Conservation (phyloP, 2,888 invertebrate species). For the Drosophila maculinotata region DNA sequence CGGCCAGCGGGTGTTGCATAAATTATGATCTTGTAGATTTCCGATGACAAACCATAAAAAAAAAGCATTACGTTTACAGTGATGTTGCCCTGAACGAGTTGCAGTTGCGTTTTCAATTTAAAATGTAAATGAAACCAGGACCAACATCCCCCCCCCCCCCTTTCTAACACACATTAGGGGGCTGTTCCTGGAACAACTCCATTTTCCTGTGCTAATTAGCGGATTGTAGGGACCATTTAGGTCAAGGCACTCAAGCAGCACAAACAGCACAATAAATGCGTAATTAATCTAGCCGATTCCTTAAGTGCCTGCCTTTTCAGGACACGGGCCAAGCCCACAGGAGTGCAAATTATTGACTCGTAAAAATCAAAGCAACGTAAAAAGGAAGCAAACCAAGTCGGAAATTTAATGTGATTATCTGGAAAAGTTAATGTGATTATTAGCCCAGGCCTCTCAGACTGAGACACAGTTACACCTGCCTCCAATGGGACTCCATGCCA, state of each 20-base stretch:
- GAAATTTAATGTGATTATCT: conserved; percentile 75
- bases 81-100: conserved; percentile 37
- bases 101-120: conserved; percentile 64
- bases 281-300: conserved; percentile 60
- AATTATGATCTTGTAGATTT: conserved; percentile 75
- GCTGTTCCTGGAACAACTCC: conserved; percentile 25
- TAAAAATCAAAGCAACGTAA: conserved; percentile 65
- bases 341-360: conserved; percentile 55
- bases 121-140: conserved; percentile 55
- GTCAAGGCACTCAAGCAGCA: conserved; percentile 54
- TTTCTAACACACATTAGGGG: too few species aligned
- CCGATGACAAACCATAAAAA: conserved; percentile 75
- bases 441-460: conserved; percentile 35
- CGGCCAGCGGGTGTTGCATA: conserved; percentile 57
- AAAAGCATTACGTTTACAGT: conserved; percentile 71
- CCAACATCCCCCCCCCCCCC: too few species aligned
- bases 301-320: conserved; percentile 35
- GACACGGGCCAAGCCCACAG: conserved; percentile 38
- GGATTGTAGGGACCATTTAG: conserved; percentile 45
- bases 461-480: neutral
- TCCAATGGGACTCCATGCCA: neutral
- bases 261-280: conserved; percentile 41
- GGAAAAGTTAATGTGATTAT: conserved; percentile 77
- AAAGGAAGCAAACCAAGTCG: conserved; percentile 36
- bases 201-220: conserved; percentile 41